Conservation (phyloP, 2,113 vertebrate genomes). For the Callospermophilus lateralis region DNA sequence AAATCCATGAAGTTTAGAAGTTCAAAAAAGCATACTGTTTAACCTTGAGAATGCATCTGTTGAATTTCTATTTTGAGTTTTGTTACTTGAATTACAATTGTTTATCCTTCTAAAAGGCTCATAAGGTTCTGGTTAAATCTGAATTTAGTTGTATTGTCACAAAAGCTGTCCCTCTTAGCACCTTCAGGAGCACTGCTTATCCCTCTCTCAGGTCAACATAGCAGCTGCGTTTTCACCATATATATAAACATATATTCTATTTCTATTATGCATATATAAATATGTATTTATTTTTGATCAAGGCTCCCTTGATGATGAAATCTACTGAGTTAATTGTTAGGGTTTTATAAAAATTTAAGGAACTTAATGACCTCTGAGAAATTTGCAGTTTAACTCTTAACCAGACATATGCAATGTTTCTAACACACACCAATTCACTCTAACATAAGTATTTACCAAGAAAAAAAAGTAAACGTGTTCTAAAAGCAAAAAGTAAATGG, state of each 20-base stretch:
- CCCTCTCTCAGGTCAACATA: not conserved
- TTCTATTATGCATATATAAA: no score
- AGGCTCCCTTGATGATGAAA: not conserved
- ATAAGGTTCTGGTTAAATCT: not conserved
- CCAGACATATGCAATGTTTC: not conserved
- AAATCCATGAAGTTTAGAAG: not conserved
- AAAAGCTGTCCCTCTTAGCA: not conserved
- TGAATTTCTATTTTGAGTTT: not conserved
- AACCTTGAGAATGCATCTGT: not conserved
- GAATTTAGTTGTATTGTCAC: not conserved
- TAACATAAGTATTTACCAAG: not conserved
- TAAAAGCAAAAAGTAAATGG: not conserved
- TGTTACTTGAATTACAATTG: not conserved
- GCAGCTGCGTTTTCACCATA: not conserved
- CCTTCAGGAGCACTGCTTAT: not conserved
- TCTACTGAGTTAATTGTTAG: not conserved
- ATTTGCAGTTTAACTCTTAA: not conserved
- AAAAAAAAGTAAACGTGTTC: not conserved
- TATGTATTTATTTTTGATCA: not conserved
- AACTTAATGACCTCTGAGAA: slow-evolving; percentile 3
- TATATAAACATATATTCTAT: no score
- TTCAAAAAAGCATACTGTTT: not conserved
- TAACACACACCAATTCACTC: not conserved
- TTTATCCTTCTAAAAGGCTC: not conserved
- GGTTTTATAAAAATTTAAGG: not conserved